Evolutionary conservation across 2,113 vertebrate species (phyloP).

Genomic region (Chaetops frenatus): DNA sequence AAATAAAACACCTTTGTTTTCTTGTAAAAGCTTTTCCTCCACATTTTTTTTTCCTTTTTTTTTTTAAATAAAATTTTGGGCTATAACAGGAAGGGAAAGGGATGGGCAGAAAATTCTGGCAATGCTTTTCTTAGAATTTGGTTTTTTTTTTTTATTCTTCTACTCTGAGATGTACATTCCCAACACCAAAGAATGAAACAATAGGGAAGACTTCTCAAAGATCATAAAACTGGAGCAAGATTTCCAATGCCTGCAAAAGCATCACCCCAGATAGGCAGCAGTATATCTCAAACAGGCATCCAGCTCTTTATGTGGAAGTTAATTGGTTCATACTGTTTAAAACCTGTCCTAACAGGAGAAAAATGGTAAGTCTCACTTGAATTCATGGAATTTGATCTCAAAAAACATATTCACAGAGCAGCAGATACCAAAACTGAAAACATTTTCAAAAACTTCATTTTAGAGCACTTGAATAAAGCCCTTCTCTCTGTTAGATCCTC

Average conservation of each 20-base stretch:
- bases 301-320: neutral
- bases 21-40: neutral
- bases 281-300: neutral
- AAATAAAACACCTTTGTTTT: neutral
- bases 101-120: neutral
- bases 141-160: accelerated
- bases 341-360: neutral
- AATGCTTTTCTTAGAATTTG: neutral
- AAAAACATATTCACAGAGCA: neutral
- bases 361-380: neutral
- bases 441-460: neutral
- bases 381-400: neutral
- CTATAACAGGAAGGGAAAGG: neutral
- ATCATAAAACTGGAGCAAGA: neutral
- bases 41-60: accelerated
- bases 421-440: neutral
- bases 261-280: neutral
- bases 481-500: neutral
- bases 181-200: neutral
- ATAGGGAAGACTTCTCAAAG: neutral
- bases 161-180: neutral
- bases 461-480: neutral
- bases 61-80: neutral
- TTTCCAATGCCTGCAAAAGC: neutral
- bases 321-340: neutral